Conservation (phyloP, 2,113 vertebrate species). For the Copsychus sechellarum region DNA sequence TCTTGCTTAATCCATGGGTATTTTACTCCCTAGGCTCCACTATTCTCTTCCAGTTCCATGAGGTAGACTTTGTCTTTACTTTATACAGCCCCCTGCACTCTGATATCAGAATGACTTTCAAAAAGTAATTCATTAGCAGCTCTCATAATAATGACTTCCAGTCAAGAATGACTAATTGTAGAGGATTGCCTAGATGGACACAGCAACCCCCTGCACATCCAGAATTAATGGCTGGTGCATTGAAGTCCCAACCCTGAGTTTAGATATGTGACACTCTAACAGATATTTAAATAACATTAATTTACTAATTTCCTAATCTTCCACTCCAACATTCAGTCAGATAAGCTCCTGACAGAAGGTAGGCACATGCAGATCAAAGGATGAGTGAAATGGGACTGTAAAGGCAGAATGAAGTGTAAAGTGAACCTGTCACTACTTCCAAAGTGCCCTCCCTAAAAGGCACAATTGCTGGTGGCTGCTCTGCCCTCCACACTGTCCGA, state of each 20-base stretch:
- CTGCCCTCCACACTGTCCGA: neutral
- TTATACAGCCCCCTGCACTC: neutral
- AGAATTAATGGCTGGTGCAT: neutral
- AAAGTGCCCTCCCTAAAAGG: neutral
- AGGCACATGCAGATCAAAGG: neutral
- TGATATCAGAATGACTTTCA: neutral
- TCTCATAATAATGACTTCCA: neutral
- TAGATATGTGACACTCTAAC: neutral
- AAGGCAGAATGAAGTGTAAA: neutral
- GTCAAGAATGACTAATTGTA: constrained; percentile 26
- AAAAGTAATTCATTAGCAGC: constrained; percentile 10
- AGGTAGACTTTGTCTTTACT: neutral
- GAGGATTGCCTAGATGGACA: neutral
- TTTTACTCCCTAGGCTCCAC: neutral
- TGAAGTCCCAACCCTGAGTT: neutral
- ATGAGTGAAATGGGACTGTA: neutral
- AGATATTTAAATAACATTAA: neutral
- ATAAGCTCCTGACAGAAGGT: neutral
- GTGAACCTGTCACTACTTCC: neutral
- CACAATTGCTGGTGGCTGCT: neutral
- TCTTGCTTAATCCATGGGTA: neutral
- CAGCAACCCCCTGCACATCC: neutral
- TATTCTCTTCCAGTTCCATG: neutral
- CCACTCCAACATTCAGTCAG: neutral
- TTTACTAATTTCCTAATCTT: constrained; percentile 3